phyloP scores from a whole-genome alignment of 2,888 invertebrate species.

The Mythimna loreyi region DNA sequence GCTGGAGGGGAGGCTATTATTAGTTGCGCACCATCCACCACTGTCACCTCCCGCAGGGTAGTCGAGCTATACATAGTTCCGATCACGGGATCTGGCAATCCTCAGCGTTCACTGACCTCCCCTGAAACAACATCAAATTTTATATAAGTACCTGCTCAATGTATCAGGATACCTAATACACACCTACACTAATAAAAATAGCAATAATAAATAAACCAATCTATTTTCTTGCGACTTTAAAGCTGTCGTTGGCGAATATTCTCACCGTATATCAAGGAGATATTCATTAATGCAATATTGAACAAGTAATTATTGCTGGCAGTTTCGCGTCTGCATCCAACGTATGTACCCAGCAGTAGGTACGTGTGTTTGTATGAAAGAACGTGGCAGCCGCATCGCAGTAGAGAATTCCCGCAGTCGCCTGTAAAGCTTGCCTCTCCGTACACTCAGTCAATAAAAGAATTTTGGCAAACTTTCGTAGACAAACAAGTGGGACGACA shows the following conservation, averaged over 20 bases:
- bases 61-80: constrained; percentile 89
- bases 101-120: constrained; percentile 88
- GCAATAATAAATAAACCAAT: constrained; percentile 2
- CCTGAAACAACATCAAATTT: constrained; percentile 78
- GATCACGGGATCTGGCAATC: constrained; percentile 88
- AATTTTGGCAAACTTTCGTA: constrained; percentile 90
- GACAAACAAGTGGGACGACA: constrained; percentile 89
- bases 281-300: constrained; percentile 41
- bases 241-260: constrained; percentile 3
- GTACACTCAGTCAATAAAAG: constrained; percentile 88
- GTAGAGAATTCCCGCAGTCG: constrained; percentile 75
- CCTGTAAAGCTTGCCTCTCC: constrained; percentile 82
- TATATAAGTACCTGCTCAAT: constrained; percentile 49
- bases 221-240: background rate
- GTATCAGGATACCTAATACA: constrained; percentile 19
- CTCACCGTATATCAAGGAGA: constrained; percentile 15
- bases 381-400: constrained; percentile 65
- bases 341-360: constrained; percentile 12
- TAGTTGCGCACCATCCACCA: constrained; percentile 90
- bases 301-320: constrained; percentile 26
- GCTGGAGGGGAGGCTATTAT: constrained; percentile 90
- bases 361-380: constrained; percentile 29
- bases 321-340: constrained; percentile 25
- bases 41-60: constrained; percentile 91
- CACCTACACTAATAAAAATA: background rate